Percentiles rank a stretch among this genome's conserved stretches.
phyloP scores from a whole-genome alignment of 1,140 invertebrate species.

The Pentalonia nigronervosa region DNA sequence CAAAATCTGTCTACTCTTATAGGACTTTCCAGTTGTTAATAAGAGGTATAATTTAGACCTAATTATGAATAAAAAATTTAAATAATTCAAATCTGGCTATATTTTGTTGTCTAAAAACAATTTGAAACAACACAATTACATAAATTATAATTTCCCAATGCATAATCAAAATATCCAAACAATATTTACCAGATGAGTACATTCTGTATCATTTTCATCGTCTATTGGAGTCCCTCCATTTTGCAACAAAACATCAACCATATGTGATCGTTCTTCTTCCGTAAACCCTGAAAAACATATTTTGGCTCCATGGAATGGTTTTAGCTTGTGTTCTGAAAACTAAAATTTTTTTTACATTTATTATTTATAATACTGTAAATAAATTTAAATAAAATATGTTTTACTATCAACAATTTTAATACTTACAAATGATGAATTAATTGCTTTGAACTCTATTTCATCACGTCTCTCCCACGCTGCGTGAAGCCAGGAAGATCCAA shows the following conservation, averaged over 20 bases:
- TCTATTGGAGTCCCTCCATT: constrained; percentile 80
- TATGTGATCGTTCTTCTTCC: constrained; percentile 86
- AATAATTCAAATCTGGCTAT: neutral
- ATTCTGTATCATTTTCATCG: constrained; percentile 78
- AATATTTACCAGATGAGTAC: constrained; percentile 87
- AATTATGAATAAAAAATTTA: neutral
- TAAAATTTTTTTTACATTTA: constrained; percentile 61
- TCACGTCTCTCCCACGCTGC: constrained; percentile 82
- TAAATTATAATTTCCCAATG: neutral
- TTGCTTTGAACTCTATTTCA: constrained; percentile 73
- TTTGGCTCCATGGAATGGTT: constrained; percentile 85
- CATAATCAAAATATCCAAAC: neutral
- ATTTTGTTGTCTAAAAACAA: neutral
- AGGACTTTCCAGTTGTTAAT: neutral
- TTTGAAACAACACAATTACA: neutral
- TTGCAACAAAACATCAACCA: constrained; percentile 84
- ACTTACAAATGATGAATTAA: constrained; percentile 76
- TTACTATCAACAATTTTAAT: neutral
- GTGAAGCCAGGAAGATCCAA: constrained; percentile 87
- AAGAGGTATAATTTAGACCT: neutral
- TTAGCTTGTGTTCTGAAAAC: constrained; percentile 75
- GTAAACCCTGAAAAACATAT: constrained; percentile 90
- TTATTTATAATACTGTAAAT: neutral
- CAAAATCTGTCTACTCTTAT: neutral
- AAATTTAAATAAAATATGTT: neutral